Evolutionary conservation across 2,113 vertebrate genomes (phyloP), one percentile per base, ranked within the genome.

Genomic region (Raja brachyura): DNA sequence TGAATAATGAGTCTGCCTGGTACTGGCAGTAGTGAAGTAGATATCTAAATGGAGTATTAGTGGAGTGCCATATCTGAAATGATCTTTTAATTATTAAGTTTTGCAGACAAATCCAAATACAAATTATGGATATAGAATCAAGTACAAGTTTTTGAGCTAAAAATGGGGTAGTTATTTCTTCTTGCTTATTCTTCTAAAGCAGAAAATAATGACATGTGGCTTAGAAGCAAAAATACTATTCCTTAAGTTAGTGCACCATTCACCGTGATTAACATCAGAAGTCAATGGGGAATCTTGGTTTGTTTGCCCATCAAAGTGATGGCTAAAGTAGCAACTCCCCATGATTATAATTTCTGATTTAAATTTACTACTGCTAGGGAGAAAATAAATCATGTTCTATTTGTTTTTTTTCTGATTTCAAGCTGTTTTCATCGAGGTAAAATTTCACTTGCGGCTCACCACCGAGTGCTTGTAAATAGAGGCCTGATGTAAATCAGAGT

Each of bases 341-440:
- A 48, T 54, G 33, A 92, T 74, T 92, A 63, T 88, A 88, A 88
- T 63, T 92, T 48, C 39, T 54, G 68, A 73, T 74, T 92, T 54
- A 31, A 48, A 73, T 92, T 92, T 73, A 74, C 61, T 88, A 88
- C 85, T 88, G 85, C 22, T 54, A 81, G 59, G 85, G 90, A 92
- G 20, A 73, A 73, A 48, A 14, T 20, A 92, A 92, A 92, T 92
- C 33, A 73, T 39, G 56, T 39, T 92, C 7, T 92, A 92, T 92
- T 92, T 92, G 90, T 73, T 92, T 73, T 90, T 66, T 73, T 74
- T 63, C 83, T 92, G 33, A 74, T 74, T 74, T 92, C 68, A 73
- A 92, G 90, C 39, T 92, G 90, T 92, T 92, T 92, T 92, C 90
- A 73, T 63, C 73, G 83, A 92, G 90, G 39, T 73, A 92, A 92